Conservation (phyloP, 2,113 vertebrate genomes). For the Cyanocitta stelleri region DNA sequence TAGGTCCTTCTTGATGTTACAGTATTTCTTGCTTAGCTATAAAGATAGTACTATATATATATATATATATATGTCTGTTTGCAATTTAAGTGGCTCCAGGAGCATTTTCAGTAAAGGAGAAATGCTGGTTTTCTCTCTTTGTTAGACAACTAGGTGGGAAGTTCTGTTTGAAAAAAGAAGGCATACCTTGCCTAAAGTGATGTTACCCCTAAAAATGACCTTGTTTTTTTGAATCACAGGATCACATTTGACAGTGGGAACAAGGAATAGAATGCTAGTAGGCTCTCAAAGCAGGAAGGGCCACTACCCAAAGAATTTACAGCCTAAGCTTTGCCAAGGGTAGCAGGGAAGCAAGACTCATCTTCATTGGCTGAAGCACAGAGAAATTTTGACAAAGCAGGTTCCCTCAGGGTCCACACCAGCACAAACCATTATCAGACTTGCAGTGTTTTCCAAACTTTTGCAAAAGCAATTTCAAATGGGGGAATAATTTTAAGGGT, state of each 20-base stretch:
- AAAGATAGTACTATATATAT: not conserved
- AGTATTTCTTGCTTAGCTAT: not conserved
- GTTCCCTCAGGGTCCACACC: rapidly evolving
- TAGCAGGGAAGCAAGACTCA: not conserved
- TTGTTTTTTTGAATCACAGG: not conserved
- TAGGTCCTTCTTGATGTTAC: not conserved
- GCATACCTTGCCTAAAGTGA: not conserved
- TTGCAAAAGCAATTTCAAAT: not conserved
- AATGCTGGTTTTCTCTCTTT: not conserved
- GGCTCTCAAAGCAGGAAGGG: not conserved
- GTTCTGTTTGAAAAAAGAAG: not conserved
- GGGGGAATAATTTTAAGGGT: not conserved
- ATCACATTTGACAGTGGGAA: not conserved
- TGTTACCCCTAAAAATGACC: not conserved
- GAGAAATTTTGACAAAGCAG: not conserved
- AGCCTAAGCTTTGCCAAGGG: not conserved
- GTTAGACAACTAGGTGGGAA: not conserved
- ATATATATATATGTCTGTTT: not conserved
- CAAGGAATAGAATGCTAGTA: not conserved
- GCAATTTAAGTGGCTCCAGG: not conserved
- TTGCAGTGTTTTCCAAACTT: not conserved
- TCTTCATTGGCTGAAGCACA: not conserved
- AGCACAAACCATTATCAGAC: not conserved
- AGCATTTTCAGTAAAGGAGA: not conserved
- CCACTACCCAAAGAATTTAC: not conserved